Conservation (phyloP, 2,888 invertebrate species). For the Watsonalla cultraria region DNA sequence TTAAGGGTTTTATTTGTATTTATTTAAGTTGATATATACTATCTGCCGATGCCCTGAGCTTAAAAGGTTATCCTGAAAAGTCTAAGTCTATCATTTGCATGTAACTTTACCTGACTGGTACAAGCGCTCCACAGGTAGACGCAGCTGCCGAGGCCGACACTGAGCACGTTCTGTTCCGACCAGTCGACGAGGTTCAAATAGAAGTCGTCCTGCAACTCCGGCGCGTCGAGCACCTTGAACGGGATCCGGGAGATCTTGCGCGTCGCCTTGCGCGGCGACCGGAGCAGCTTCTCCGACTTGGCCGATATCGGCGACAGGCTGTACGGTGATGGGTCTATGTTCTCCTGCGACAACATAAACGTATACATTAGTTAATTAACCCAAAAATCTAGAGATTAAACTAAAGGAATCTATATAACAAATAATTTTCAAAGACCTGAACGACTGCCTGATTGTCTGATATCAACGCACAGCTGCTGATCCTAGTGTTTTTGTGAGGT, state of each 20-base stretch:
- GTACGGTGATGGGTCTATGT: conserved; percentile 91
- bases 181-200: conserved; percentile 99
- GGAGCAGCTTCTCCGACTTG: conserved; percentile 94
- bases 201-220: conserved; percentile 99
- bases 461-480: too few relatives aligned
- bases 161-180: conserved; percentile 99
- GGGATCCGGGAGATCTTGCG: conserved; percentile 99
- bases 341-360: conserved; percentile 79
- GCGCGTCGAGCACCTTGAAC: conserved; percentile 97
- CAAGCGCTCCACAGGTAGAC: conserved; percentile 99
- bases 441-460: too few relatives aligned
- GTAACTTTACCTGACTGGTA: conserved; percentile 89
- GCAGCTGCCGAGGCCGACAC: conserved; percentile 97
- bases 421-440: too few relatives aligned
- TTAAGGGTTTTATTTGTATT: too few relatives aligned
- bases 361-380: not conserved
- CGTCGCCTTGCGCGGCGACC: conserved; percentile 98
- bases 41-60: too few relatives aligned
- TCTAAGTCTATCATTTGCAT: too few relatives aligned
- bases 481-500: too few relatives aligned
- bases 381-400: too few relatives aligned
- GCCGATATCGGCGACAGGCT: conserved; percentile 97
- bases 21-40: too few relatives aligned
- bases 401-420: too few relatives aligned
- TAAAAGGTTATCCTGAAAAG: too few relatives aligned